phyloP scores from a whole-genome alignment of 2,113 vertebrate genomes.

The Platichthys stellatus region DNA sequence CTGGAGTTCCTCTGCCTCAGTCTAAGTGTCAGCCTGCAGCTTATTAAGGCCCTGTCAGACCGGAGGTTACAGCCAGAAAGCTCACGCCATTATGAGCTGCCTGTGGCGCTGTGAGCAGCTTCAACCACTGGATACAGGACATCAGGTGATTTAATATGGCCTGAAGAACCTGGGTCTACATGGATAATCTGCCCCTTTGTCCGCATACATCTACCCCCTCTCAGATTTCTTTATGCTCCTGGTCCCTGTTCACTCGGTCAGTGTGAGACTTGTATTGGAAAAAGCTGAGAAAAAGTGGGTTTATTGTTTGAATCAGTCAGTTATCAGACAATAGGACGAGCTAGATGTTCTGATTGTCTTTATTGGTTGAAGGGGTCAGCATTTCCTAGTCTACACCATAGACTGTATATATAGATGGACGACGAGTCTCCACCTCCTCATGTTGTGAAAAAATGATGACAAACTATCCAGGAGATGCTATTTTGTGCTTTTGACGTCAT shows the following conservation, averaged over 20 bases:
- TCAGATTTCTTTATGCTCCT: constrained; percentile 34
- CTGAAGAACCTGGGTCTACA: constrained; percentile 42
- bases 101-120: constrained; percentile 48
- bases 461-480: too few relatives aligned
- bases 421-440: too few relatives aligned
- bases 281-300: neutral
- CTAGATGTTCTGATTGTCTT: too few relatives aligned
- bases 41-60: constrained; percentile 66
- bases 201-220: constrained; percentile 28
- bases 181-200: constrained; percentile 57
- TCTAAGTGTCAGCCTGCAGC: constrained; percentile 67
- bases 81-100: constrained; percentile 59
- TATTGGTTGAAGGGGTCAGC: too few relatives aligned
- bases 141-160: constrained; percentile 75
- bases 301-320: neutral
- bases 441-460: too few relatives aligned
- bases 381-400: too few relatives aligned
- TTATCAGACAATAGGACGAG: too few relatives aligned
- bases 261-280: neutral
- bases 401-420: too few relatives aligned
- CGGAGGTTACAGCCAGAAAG: constrained; percentile 53
- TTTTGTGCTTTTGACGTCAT: too few relatives aligned
- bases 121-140: constrained; percentile 49
- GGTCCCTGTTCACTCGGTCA: constrained; percentile 1
- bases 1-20: constrained; percentile 44